Evolutionary conservation across 2,797 vertebrate genomes (phyloP), one percentile per base, ranked within the genome.

Genomic region (Rhinophrynus dorsalis): DNA sequence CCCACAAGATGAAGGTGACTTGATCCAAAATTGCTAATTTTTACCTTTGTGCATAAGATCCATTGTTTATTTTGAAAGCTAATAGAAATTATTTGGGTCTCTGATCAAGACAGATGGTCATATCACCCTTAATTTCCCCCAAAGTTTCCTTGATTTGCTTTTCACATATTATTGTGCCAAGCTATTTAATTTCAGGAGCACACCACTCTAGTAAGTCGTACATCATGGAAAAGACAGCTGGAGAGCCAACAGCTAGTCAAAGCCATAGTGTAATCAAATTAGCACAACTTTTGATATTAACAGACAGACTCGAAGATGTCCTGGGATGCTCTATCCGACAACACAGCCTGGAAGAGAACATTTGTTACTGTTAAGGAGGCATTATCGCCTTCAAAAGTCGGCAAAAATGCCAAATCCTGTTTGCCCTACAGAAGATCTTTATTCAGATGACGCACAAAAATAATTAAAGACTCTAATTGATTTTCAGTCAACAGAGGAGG

Each of bases 381-480:
- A 56, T 38, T 11, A 13, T 38, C 42, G 32, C 26, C 12, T 1
- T 59, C 6, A 37, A 52, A 72, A 64, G 26, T 1, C 2, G 58
- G 2, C 24, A 71, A 35, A 56, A 68, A 62, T 24, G 67, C 0
- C 0, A 76, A 18, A 60, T 59, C 35, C 63, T 51, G 65, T 74
- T 61, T 48, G 60, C 33, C 75, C 35, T 48, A 61, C 58, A 58
- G 75, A 27, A 56, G 35, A 77, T 63, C 40, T 5, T 48, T 66
- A 77, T 65, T 68, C 73, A 81, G 77, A 81, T 81, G 51, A 42
- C 78, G 15, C 42, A 73, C 37, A 80, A 78, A 82, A 81, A 78
- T 76, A 77, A 83, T 80, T 83, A 58, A 77, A 83, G 76, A 74
- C 37, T 80, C 47, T 73, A 78, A 81, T 2, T 73, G 71, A 80